Conservation (phyloP, 2,797 vertebrate species). For the Heteromormyrus szaboi region DNA sequence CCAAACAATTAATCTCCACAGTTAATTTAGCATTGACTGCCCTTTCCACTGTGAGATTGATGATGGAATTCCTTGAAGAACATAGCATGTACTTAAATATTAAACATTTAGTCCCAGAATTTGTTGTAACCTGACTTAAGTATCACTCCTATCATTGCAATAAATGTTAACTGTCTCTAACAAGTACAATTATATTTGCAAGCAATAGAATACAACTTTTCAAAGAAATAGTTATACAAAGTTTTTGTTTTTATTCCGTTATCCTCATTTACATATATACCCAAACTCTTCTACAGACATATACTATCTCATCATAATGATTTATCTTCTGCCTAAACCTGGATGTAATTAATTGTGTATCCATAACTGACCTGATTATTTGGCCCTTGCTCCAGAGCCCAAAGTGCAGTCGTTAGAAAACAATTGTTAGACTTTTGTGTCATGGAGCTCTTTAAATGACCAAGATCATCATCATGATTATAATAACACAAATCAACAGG, state of each 20-base stretch:
- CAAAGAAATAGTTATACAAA: neutral
- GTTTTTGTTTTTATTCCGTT: neutral
- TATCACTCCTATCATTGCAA: neutral
- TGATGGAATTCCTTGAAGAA: neutral
- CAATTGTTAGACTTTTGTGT: neutral
- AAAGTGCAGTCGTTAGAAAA: neutral
- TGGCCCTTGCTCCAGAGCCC: neutral
- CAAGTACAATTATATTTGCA: neutral
- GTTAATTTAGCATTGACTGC: neutral
- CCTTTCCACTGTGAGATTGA: neutral
- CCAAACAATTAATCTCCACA: neutral
- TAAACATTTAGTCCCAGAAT: neutral
- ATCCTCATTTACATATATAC: neutral
- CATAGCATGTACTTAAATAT: neutral
- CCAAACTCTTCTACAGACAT: neutral
- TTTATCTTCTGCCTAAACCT: neutral
- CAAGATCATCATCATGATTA: neutral
- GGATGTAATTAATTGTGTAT: neutral
- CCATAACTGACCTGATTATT: neutral
- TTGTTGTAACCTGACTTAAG: neutral
- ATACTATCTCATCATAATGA: neutral
- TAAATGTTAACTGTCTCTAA: neutral
- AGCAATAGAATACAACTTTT: neutral
- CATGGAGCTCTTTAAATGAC: neutral
- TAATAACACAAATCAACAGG: neutral